Evolutionary conservation across 2,797 vertebrate genomes (phyloP).

Genomic region (Cuculus canorus): DNA sequence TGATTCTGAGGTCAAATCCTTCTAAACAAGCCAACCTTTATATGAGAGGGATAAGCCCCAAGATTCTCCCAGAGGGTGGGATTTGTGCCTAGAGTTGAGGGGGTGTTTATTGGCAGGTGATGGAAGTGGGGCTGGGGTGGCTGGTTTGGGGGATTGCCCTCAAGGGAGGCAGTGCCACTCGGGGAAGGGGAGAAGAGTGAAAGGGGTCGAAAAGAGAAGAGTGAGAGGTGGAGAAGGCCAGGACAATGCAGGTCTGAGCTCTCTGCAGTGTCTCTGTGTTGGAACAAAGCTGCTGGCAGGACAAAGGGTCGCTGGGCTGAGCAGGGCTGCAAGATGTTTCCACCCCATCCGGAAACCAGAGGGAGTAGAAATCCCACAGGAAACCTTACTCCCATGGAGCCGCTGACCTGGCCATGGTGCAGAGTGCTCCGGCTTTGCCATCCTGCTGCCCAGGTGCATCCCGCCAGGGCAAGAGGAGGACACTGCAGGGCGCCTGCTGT

Average conservation of each 20-base stretch:
- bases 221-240: not conserved
- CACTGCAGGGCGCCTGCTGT: not conserved
- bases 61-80: not conserved
- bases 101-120: not conserved
- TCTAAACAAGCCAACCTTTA: not conserved
- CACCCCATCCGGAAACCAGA: constrained; percentile 19
- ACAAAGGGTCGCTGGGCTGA: constrained; percentile 14
- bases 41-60: not conserved
- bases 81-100: not conserved
- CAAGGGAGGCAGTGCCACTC: not conserved
- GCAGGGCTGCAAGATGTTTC: not conserved
- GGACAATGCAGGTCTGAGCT: not conserved
- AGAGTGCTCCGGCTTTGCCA: fast-evolving
- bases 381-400: constrained; percentile 15
- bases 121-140: not conserved
- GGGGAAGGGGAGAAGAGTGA: not conserved
- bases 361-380: constrained; percentile 60
- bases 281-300: not conserved
- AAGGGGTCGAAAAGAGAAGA: not conserved
- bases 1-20: not conserved
- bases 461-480: not conserved
- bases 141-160: not conserved
- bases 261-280: fast-evolving
- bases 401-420: not conserved
- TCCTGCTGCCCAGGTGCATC: constrained; percentile 33